phyloP scores from a whole-genome alignment of 2,113 vertebrate genomes.

The Panurus biarmicus region DNA sequence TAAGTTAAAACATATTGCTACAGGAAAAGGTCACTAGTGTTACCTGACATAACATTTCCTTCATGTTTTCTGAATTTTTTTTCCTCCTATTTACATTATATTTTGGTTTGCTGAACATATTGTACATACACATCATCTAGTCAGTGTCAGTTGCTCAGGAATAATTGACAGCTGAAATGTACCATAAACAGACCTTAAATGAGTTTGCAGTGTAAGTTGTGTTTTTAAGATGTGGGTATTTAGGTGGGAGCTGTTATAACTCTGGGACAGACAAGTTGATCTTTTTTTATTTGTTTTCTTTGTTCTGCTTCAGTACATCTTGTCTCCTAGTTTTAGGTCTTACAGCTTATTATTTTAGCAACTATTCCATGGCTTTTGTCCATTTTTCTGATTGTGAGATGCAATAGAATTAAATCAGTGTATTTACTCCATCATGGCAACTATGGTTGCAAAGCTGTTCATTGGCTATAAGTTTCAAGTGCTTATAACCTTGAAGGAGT shows the following conservation, averaged over 20 bases:
- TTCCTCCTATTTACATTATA: not conserved
- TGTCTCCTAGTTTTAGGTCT: not conserved
- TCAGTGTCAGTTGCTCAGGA: not conserved
- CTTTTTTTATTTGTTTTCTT: not conserved
- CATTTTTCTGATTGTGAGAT: not conserved
- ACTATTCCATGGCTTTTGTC: not conserved
- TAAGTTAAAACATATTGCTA: not conserved
- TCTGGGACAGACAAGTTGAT: not conserved
- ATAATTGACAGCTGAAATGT: not conserved
- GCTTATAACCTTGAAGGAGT: not conserved
- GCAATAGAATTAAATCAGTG: not conserved
- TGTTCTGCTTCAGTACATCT: not conserved
- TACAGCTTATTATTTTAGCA: not conserved
- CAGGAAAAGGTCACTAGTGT: not conserved
- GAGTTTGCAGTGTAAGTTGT: not conserved
- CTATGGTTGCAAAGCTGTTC: not conserved
- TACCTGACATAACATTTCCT: not conserved
- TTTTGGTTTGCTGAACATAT: not conserved
- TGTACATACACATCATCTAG: not conserved
- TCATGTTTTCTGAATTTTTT: not conserved
- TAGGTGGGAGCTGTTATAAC: not conserved
- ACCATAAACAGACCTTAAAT: not conserved
- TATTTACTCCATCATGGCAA: not conserved
- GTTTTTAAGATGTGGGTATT: not conserved
- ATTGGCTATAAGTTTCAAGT: not conserved